Conservation (phyloP, 2,113 vertebrate genomes). For the Eidolon helvum region DNA sequence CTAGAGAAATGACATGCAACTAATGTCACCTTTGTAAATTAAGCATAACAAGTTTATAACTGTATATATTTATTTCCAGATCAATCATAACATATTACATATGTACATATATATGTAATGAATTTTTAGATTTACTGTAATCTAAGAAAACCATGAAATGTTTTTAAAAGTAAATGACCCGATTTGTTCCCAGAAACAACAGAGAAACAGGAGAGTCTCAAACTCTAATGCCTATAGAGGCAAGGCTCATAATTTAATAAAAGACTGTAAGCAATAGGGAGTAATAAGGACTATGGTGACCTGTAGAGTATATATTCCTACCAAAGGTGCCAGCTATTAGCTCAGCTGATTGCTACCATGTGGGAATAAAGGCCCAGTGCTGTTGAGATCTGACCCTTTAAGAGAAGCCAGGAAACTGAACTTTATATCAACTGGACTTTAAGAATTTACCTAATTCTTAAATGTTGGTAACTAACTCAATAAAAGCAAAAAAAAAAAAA, state of each 20-base stretch:
- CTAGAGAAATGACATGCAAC: not conserved
- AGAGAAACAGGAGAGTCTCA: not conserved
- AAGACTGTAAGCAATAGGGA: not conserved
- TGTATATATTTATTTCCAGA: not conserved
- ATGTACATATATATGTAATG: not conserved
- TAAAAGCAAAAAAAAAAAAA: not conserved
- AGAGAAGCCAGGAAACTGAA: not conserved
- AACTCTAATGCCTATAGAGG: not conserved
- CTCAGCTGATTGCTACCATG: not conserved
- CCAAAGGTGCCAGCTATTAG: not conserved
- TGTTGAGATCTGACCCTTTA: conserved; percentile 7
- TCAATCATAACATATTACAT: not conserved
- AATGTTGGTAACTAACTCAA: not conserved
- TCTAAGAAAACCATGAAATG: not conserved
- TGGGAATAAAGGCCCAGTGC: not conserved
- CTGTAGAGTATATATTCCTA: not conserved
- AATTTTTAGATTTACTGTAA: conserved; percentile 7
- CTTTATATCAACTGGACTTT: not conserved
- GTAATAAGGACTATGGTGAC: not conserved
- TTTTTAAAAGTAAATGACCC: conserved; percentile 1
- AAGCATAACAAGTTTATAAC: not conserved
- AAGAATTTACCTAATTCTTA: not conserved
- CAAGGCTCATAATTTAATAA: not conserved
- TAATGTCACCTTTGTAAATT: not conserved
- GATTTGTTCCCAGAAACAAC: not conserved